phyloP scores from a whole-genome alignment of 1,140 invertebrate species.

The Bactericera cockerelli region DNA sequence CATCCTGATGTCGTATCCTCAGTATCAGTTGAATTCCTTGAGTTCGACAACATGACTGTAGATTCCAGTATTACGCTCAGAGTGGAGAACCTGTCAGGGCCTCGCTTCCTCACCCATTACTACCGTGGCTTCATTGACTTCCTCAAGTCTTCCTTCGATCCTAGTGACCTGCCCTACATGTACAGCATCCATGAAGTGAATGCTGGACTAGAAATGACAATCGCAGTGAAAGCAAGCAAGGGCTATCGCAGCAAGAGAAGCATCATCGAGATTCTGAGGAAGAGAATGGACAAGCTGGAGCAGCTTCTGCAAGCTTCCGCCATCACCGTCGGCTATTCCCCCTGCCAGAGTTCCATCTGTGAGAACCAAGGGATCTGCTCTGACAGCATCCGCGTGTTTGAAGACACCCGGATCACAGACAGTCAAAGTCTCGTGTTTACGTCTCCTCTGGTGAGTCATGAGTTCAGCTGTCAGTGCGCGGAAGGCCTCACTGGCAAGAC shows the following conservation, averaged over 20 bases:
- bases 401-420: constrained; percentile 52
- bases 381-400: constrained; percentile 49
- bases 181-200: constrained; percentile 56
- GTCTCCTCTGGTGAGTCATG: constrained; percentile 56
- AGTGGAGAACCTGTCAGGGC: constrained; percentile 51
- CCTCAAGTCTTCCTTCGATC: constrained; percentile 43
- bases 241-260: constrained; percentile 43
- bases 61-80: constrained; percentile 65
- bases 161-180: constrained; percentile 45
- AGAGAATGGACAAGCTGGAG: constrained; percentile 43
- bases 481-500: constrained; percentile 58
- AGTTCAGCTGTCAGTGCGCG: constrained; percentile 61
- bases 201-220: constrained; percentile 46
- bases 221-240: constrained; percentile 39
- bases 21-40: constrained; percentile 62
- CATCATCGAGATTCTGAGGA: constrained; percentile 42
- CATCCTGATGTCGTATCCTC: constrained; percentile 70
- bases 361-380: constrained; percentile 61
- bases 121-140: constrained; percentile 56
- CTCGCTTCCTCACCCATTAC: constrained; percentile 53
- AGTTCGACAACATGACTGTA: constrained; percentile 63
- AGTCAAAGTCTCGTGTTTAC: constrained; percentile 63
- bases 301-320: constrained; percentile 40
- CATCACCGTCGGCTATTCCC: constrained; percentile 49
- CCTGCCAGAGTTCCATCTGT: constrained; percentile 50